A percentile compares a stretch with the other conserved stretches of the same genome.
phyloP scores from a whole-genome alignment of 2,797 vertebrate species.

The Rhyacichthys aspro region DNA sequence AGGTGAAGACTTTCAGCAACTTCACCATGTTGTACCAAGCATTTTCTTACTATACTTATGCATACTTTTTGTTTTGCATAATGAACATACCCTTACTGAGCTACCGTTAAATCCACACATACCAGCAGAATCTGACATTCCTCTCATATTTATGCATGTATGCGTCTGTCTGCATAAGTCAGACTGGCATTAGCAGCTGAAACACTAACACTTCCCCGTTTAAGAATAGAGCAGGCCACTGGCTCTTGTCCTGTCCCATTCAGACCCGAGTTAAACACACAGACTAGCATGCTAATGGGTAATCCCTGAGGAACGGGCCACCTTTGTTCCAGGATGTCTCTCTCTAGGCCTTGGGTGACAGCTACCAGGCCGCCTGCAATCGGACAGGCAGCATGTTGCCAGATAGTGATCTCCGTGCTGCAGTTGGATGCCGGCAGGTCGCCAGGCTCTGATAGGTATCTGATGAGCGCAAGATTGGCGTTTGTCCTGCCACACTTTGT shows the following conservation, averaged over 20 bases:
- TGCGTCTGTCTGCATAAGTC: constrained; percentile 70
- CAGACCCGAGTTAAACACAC: constrained; percentile 80
- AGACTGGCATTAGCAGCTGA: constrained; percentile 74
- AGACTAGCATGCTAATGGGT: constrained; percentile 81
- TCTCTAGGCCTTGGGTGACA: constrained; percentile 77
- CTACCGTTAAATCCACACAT: constrained; percentile 34
- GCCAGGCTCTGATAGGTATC: constrained; percentile 61
- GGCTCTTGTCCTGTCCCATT: constrained; percentile 77
- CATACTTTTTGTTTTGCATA: no score
- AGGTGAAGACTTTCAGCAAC: no score
- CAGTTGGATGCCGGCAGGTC: constrained; percentile 70
- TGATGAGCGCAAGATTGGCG: constrained; percentile 68
- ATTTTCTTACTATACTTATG: no score
- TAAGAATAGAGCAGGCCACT: constrained; percentile 71
- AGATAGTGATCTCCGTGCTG: constrained; percentile 67
- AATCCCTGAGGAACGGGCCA: constrained; percentile 78
- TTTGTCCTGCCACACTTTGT: constrained; percentile 48
- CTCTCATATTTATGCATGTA: constrained; percentile 68
- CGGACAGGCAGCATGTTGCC: constrained; percentile 71
- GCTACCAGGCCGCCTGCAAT: constrained; percentile 71
- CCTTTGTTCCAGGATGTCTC: constrained; percentile 80
- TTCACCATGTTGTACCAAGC: no score
- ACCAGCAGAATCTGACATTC: constrained; percentile 46
- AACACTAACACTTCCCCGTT: constrained; percentile 80
- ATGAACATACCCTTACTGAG: background rate